Evolutionary conservation across 2,113 vertebrate genomes (phyloP).

Genomic region (Platichthys stellatus): DNA sequence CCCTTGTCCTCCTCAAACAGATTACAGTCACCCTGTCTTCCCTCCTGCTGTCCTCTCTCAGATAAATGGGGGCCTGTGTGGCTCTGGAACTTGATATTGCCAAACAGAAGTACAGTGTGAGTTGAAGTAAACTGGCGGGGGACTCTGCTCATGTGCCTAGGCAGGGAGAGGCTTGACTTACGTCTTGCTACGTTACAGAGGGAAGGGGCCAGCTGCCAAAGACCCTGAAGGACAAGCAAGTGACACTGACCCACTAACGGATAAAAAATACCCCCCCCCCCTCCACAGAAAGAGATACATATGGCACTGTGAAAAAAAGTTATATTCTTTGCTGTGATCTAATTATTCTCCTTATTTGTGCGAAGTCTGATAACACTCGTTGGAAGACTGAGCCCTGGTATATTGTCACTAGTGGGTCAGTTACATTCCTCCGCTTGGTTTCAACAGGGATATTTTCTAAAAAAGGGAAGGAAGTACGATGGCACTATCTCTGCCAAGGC

Average conservation of each 20-base stretch:
- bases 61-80: constrained; percentile 14
- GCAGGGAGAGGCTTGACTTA: constrained; percentile 27
- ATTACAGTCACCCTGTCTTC: background rate
- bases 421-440: background rate
- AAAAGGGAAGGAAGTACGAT: background rate
- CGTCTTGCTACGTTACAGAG: background rate
- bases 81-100: constrained; percentile 33
- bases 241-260: constrained; percentile 3
- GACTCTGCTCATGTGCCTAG: constrained; percentile 3
- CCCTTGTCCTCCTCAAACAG: constrained; percentile 14
- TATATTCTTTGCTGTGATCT: background rate
- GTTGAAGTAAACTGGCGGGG: background rate
- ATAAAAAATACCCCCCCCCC: background rate
- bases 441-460: background rate
- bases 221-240: background rate
- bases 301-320: background rate
- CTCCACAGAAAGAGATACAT: background rate
- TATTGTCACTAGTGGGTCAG: background rate
- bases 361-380: background rate
- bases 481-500: too few species aligned
- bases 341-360: background rate
- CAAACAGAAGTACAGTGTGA: constrained; percentile 36
- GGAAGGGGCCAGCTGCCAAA: background rate
- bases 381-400: background rate
- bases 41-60: constrained; percentile 19